These are phyloP conservation scores for Aphelocoma californica DNA, from an alignment of 2,797 vertebrate genomes.

Conservation along the genomic window DNA sequence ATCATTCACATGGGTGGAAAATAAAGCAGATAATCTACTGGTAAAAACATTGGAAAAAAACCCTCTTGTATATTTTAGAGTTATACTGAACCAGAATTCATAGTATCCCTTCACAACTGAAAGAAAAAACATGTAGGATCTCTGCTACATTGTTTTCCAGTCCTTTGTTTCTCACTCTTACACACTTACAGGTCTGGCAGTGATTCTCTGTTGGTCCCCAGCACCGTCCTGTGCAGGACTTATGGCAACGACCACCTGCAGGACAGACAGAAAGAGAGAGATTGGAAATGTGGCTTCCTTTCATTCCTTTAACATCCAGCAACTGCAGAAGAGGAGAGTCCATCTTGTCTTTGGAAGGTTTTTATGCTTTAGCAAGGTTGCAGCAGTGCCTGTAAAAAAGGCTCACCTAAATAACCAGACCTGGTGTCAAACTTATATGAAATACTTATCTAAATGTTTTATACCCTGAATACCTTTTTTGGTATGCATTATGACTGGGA, in stretches of 20 bases:
- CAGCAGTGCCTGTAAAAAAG: not conserved
- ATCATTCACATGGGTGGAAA: not conserved
- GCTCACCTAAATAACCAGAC: not conserved
- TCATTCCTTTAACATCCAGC: not conserved
- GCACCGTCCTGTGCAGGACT: slow-evolving; percentile 92
- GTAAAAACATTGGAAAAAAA: fast-evolving
- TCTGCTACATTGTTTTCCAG: not conserved
- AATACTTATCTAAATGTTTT: not conserved
- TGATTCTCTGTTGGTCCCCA: slow-evolving; percentile 94
- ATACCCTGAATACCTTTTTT: not conserved
- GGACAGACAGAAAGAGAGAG: not conserved
- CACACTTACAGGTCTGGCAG: slow-evolving; percentile 93
- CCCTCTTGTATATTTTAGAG: not conserved
- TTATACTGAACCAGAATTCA: not conserved
- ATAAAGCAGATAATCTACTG: not conserved
- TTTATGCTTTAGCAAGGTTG: not conserved
- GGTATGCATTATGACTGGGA: not conserved
- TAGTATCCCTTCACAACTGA: not conserved
- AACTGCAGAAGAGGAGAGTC: not conserved
- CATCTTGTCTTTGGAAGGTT: not conserved
- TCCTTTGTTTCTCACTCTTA: not conserved
- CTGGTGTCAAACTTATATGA: not conserved
- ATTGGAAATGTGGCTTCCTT: not conserved
- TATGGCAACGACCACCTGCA: slow-evolving; percentile 90
- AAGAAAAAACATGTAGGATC: not conserved